Conservation (phyloP, 1,140 invertebrate genomes). For the Caenorhabditis remanei region DNA sequence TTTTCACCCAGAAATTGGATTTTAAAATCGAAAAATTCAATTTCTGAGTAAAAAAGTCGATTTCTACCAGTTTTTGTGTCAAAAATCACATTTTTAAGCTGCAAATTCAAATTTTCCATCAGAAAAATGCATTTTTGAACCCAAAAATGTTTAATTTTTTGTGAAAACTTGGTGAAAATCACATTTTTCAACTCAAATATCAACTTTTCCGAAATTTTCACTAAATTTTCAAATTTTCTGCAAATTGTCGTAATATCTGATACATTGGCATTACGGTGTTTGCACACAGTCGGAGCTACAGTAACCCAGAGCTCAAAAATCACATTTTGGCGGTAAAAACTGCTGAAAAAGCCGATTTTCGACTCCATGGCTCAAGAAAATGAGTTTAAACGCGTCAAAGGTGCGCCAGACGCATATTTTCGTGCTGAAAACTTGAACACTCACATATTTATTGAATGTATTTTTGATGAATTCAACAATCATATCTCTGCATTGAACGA, state of each 20-base stretch:
- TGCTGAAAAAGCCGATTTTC: no score
- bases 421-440: background rate
- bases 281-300: background rate
- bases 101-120: background rate
- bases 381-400: no score
- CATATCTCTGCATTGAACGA: constrained; percentile 21
- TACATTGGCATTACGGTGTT: background rate
- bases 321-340: no score
- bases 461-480: constrained; percentile 11
- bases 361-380: no score
- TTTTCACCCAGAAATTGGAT: background rate
- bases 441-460: constrained; percentile 40
- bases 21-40: background rate
- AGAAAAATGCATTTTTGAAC: no score
- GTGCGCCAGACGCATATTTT: background rate
- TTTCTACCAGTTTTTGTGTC: background rate
- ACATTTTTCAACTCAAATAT: no score
- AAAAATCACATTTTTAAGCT: background rate
- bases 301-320: background rate
- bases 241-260: background rate
- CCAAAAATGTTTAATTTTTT: no score
- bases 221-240: background rate
- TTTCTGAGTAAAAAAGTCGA: background rate
- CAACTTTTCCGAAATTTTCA: no score
- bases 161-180: no score